phyloP scores from a whole-genome alignment of 1,140 invertebrate species.

The Chionoecetes opilio region DNA sequence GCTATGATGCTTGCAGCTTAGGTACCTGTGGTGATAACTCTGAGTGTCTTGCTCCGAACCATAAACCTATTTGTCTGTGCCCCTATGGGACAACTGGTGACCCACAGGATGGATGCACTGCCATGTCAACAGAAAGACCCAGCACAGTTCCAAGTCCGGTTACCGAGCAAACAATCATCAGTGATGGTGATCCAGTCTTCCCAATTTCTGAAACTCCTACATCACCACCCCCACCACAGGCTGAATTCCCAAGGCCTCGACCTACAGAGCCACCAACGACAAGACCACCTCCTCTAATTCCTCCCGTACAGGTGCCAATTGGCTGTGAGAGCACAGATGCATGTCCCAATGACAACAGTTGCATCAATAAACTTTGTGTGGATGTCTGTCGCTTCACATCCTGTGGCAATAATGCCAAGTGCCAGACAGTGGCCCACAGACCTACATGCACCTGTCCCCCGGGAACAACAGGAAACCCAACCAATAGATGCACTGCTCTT shows the following conservation, averaged over 20 bases:
- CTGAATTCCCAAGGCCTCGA: neutral
- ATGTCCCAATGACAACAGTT: conserved; percentile 84
- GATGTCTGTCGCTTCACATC: conserved; percentile 82
- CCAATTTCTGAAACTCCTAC: neutral
- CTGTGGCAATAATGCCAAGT: conserved; percentile 91
- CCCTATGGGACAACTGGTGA: conserved; percentile 90
- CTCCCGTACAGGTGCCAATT: conserved; percentile 81
- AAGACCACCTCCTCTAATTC: conserved; percentile 10
- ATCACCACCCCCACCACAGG: conserved; percentile 37
- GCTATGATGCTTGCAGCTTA: conserved; percentile 81
- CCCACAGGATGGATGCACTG: conserved; percentile 78
- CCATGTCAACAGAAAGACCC: conserved; percentile 81
- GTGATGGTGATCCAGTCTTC: conserved; percentile 39
- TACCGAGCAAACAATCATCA: neutral
- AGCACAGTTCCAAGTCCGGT: conserved; percentile 19
- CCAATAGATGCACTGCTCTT: conserved; percentile 86
- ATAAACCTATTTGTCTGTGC: conserved; percentile 91
- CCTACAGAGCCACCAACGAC: neutral
- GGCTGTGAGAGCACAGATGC: conserved; percentile 89
- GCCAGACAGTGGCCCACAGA: conserved; percentile 89
- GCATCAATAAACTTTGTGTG: conserved; percentile 80
- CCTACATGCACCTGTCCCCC: conserved; percentile 90
- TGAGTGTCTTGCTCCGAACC: conserved; percentile 87
- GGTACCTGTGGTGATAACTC: conserved; percentile 82
- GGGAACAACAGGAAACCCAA: conserved; percentile 91